Percentiles rank a stretch among this genome's conserved stretches.
Evolutionary conservation across 2,888 invertebrate species (phyloP).

Genomic region (Phortica okadai): DNA sequence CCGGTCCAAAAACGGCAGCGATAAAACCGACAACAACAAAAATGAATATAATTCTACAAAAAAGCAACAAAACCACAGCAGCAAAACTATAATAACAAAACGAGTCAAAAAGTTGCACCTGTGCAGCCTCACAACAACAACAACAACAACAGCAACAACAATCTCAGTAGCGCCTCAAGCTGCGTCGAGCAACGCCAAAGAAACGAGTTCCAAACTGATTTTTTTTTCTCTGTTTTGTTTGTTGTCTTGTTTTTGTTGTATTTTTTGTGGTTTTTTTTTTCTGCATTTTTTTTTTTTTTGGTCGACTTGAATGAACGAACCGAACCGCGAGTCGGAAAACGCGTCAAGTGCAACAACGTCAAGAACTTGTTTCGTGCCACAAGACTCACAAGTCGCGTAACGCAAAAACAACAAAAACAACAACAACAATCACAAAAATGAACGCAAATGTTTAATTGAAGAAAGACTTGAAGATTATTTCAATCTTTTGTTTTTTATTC

Average conservation of each 20-base stretch:
- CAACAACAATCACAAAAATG: constrained; percentile 29
- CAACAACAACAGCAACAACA: neutral
- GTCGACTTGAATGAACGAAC: neutral
- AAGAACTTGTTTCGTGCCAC: too few species aligned
- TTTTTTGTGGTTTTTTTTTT: constrained; percentile 9
- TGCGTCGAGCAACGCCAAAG: neutral
- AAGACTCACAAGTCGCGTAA: too few species aligned
- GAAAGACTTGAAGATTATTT: constrained; percentile 11
- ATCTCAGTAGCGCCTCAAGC: neutral
- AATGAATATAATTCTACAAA: constrained; percentile 1
- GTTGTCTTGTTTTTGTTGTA: neutral
- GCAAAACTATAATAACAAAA: neutral
- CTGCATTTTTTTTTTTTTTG: neutral
- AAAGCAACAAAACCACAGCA: constrained; percentile 33
- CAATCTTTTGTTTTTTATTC: neutral
- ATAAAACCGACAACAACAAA: constrained; percentile 14
- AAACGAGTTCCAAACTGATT: constrained; percentile 10
- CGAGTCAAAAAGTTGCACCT: constrained; percentile 39
- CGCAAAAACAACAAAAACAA: neutral
- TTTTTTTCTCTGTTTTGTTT: constrained; percentile 12
- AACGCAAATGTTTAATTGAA: constrained; percentile 11
- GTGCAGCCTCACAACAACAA: constrained; percentile 22
- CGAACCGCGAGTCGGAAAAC: neutral
- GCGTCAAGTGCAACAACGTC: too few species aligned
- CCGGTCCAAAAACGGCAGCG: constrained; percentile 55